phyloP scores from a whole-genome alignment of 2,888 invertebrate species.

The Synanthedon vespiformis region DNA sequence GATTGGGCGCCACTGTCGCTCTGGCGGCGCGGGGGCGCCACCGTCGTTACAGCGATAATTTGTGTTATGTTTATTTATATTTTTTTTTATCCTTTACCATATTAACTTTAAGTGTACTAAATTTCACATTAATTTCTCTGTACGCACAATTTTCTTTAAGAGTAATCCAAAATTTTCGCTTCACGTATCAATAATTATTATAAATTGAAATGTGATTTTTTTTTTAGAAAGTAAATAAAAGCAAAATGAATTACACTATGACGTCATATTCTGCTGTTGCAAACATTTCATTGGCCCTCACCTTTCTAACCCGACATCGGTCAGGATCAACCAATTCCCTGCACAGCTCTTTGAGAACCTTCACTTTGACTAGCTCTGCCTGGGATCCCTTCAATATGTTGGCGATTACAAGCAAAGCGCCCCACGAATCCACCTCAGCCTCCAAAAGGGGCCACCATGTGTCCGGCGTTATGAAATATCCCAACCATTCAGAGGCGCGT shows the following conservation, averaged over 20 bases:
- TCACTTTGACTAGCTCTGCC: conserved; percentile 37
- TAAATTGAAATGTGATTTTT: background rate
- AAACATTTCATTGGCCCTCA: conserved; percentile 13
- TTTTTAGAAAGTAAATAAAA: background rate
- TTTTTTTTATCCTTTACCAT: no score
- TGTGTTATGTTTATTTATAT: no score
- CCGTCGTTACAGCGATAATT: no score
- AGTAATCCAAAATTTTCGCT: no score
- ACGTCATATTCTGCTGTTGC: background rate
- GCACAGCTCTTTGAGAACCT: conserved; percentile 65
- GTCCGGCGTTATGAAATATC: conserved; percentile 78
- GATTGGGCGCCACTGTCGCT: no score
- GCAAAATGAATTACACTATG: background rate
- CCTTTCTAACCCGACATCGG: conserved; percentile 72
- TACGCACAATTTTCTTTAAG: no score
- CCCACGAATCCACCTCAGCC: conserved; percentile 70
- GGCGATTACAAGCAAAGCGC: conserved; percentile 69
- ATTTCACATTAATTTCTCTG: no score
- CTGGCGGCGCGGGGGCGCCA: no score
- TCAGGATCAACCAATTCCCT: conserved; percentile 70
- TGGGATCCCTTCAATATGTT: conserved; percentile 73
- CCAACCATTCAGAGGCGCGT: conserved; percentile 77
- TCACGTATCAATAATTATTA: background rate
- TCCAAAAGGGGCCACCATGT: conserved; percentile 78
- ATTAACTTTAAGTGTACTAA: background rate